These are phyloP conservation scores for Bursaphelenchus okinawaensis DNA, from an alignment of 2,888 invertebrate species.

Conservation along the genomic window DNA sequence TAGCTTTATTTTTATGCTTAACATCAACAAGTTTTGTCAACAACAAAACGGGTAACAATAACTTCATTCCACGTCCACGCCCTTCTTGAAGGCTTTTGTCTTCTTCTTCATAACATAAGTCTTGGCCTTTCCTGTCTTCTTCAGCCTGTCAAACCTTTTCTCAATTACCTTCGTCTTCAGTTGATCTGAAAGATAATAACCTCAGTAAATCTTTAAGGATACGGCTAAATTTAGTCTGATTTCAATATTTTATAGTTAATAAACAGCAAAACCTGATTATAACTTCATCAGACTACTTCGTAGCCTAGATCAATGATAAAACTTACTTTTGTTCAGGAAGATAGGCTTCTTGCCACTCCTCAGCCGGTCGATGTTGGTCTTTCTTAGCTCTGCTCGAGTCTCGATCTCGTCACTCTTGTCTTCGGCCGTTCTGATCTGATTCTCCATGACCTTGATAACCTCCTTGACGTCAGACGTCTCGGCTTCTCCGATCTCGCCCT, in stretches of 20 bases:
- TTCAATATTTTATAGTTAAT: no score
- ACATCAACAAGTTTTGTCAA: no score
- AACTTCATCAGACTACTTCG: no score
- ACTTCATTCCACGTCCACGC: constrained; percentile 1
- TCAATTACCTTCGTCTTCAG: constrained; percentile 11
- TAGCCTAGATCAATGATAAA: no score
- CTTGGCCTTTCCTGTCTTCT: constrained; percentile 14
- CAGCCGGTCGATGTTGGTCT: constrained; percentile 49
- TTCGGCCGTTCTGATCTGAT: constrained; percentile 21
- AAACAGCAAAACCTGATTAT: no score
- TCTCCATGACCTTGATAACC: constrained; percentile 25
- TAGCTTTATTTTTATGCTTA: no score
- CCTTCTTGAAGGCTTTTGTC: constrained; percentile 11
- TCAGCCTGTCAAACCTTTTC: constrained; percentile 11
- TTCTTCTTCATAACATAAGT: constrained; percentile 10
- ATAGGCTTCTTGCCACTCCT: constrained; percentile 37
- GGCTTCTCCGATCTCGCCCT: background rate
- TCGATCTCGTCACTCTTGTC: constrained; percentile 37
- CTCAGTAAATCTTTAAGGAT: no score
- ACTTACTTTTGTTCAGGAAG: constrained; percentile 27
- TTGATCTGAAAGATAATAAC: constrained; percentile 12
- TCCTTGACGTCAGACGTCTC: background rate
- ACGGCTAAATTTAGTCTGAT: no score
- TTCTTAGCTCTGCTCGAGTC: constrained; percentile 35
- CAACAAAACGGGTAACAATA: background rate